Percentiles rank a stretch among this genome's conserved stretches.
These are phyloP conservation scores for Spisula subtruncata DNA, from an alignment of 2,888 invertebrate species.

Conservation along the genomic window DNA sequence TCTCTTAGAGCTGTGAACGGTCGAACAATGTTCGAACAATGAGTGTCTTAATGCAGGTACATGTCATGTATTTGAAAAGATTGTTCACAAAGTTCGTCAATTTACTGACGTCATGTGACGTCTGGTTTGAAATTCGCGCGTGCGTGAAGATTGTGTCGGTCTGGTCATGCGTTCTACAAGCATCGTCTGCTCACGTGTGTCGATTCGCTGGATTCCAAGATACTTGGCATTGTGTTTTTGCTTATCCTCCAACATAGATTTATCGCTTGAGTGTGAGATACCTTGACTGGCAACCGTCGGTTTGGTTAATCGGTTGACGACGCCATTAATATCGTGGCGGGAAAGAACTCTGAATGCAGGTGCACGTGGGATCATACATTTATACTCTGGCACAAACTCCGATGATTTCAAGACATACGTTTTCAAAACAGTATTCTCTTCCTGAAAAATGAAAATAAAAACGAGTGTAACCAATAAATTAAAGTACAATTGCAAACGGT, in stretches of 20 bases:
- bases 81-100: neutral
- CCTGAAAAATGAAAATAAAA: conserved; percentile 41
- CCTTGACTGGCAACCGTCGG: conserved; percentile 78
- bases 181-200: conserved; percentile 73
- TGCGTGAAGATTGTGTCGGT: conserved; percentile 78
- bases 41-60: neutral
- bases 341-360: conserved; percentile 82
- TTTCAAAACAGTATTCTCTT: conserved; percentile 76
- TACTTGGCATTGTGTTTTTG: conserved; percentile 73
- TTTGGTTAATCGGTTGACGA: conserved; percentile 73
- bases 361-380: conserved; percentile 81
- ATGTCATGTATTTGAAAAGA: too few species aligned
- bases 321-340: conserved; percentile 76
- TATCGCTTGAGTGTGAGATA: conserved; percentile 73
- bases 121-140: conserved; percentile 73
- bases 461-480: neutral
- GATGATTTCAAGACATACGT: conserved; percentile 77
- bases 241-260: conserved; percentile 66
- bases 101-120: conserved; percentile 45
- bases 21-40: neutral
- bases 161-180: conserved; percentile 75
- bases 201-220: conserved; percentile 73
- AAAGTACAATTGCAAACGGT: too few species aligned
- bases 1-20: neutral
- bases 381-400: conserved; percentile 79